Evolutionary conservation across 2,888 invertebrate genomes (phyloP).

Genomic region (Eupelmus urozonus): DNA sequence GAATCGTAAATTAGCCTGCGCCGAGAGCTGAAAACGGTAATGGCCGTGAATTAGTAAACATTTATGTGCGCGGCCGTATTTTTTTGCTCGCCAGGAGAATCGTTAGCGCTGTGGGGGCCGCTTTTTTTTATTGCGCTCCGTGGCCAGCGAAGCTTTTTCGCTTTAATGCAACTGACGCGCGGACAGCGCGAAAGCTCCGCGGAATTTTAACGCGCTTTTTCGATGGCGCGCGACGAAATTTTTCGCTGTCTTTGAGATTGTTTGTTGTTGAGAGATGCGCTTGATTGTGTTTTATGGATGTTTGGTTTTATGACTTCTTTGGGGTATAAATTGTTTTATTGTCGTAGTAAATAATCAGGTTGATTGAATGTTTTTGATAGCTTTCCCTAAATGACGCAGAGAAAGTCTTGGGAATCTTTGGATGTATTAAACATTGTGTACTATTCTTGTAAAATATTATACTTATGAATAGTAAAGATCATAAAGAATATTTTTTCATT

Average conservation of each 20-base stretch:
- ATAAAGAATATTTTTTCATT: too few species aligned
- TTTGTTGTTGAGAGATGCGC: too few species aligned
- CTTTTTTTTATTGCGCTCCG: neutral
- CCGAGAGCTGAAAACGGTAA: slow-evolving; percentile 52
- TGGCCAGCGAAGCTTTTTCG: neutral
- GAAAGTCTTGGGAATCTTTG: too few species aligned
- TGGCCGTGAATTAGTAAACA: slow-evolving; percentile 55
- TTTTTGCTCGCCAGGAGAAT: slow-evolving; percentile 36
- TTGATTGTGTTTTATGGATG: too few species aligned
- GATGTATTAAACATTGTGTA: too few species aligned
- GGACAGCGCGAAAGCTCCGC: neutral
- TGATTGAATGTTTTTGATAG: too few species aligned
- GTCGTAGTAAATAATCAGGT: too few species aligned
- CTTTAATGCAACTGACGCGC: neutral
- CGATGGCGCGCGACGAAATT: slow-evolving; percentile 8
- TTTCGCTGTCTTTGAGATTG: neutral
- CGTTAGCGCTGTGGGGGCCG: slow-evolving; percentile 22
- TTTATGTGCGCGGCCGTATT: slow-evolving; percentile 51
- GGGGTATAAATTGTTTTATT: too few species aligned
- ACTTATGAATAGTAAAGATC: too few species aligned
- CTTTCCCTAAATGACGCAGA: too few species aligned
- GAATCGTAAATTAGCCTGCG: slow-evolving; percentile 49
- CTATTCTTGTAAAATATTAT: too few species aligned
- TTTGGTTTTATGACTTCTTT: too few species aligned
- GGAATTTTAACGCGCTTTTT: slow-evolving; percentile 35